Evolutionary conservation across 2,888 invertebrate species (phyloP), one percentile per base, ranked within the genome.

Genomic region (Emmelina monodactyla): DNA sequence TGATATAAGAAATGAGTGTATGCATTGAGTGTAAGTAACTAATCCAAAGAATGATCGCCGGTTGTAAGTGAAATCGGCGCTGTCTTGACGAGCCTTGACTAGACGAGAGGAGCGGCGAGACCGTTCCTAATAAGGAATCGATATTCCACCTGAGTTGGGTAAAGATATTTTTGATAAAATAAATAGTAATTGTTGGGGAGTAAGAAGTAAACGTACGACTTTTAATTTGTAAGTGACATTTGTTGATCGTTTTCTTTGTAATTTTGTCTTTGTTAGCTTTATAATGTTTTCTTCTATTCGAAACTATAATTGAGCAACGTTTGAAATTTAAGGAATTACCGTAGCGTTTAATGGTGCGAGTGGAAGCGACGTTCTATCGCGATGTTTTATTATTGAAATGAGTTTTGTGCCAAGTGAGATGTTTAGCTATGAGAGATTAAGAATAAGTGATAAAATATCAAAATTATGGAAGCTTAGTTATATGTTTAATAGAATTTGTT

Each of bases 331-430:
- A 53, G 58, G 54, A 55, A 60, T 57, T 59, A 58, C 64, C 62
- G 63, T 61, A 63, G 62, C 62, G 60, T 58, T 55, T 49, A 50
- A 53, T 57, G 61, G 59, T 60, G 57, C 58, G 60, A 52, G 52
- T 58, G 51, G 53, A 50, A 56, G 53, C 53, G 55, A 58, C 51
- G 54, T 59, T 58, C 55, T 53, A 54, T 59, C 58, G 53, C 55
- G 50, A 62, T 56, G 58, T 62, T 65, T 65, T 64, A 62, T 58
- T 64, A 62, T 65, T 64, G 60, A 60, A 62, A 62, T 65, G 66
- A 68, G 67, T 65, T 69, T 71, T 75, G 79, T 79, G 79, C 78
- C 79, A 76, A 79, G 75, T 73, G 75, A 75, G 72, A 72, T 78
- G 67, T 71, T 72, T 71, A 64, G 68, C 51, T 68, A 67, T 65